These are phyloP conservation scores for Ophion slaviceki DNA, from an alignment of 2,888 invertebrate genomes.

Conservation along the genomic window DNA sequence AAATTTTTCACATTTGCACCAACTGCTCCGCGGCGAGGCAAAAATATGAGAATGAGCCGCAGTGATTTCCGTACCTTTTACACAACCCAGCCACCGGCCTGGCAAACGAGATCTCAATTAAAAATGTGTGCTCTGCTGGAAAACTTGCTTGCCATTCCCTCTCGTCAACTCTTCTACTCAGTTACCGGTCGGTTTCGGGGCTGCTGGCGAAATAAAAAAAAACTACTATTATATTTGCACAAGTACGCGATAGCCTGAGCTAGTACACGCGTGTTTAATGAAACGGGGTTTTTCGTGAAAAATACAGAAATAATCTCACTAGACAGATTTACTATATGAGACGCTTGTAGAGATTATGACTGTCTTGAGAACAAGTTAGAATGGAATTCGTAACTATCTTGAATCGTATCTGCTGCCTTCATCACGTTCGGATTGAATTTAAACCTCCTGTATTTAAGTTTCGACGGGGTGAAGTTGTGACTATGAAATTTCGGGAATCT, in stretches of 20 bases:
- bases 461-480: neutral
- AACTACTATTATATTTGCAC: neutral
- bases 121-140: conserved; percentile 52
- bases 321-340: neutral
- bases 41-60: neutral
- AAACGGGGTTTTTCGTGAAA: neutral
- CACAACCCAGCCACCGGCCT: neutral
- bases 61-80: conserved; percentile 11
- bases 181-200: conserved; percentile 9
- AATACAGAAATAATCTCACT: neutral
- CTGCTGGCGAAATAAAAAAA: conserved; percentile 14
- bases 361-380: neutral
- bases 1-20: neutral
- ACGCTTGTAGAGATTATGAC: neutral
- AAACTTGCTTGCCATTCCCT: conserved; percentile 22
- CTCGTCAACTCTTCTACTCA: conserved; percentile 1
- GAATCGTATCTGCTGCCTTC: neutral
- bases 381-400: neutral
- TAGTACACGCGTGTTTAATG: neutral
- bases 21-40: neutral
- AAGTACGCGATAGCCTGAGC: neutral
- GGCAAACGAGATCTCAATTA: conserved; percentile 43
- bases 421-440: neutral
- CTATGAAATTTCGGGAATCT: neutral
- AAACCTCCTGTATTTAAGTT: neutral